Base-by-base conservation (phyloP, 2,797 vertebrate species). In the Malacoctenus gilli region DNA sequence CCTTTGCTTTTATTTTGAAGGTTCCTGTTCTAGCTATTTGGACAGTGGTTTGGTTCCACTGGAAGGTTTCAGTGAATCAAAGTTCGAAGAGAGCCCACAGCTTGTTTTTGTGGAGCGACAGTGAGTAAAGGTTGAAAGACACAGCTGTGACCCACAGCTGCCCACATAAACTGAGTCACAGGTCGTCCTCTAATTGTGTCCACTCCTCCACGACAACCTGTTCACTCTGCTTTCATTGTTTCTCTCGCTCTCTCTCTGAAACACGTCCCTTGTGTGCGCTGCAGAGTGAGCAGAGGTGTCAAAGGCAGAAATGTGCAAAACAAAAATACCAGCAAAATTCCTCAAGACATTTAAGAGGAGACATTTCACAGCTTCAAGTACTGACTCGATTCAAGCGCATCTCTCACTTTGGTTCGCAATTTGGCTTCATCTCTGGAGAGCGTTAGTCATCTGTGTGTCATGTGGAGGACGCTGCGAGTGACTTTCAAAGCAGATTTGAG, bases 401-500 rank as follows among this genome's bases (percentile, higher is more conserved):
- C 38, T 59, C 57, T 51, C 46, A 47, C 30, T 78, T 69, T 42
- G 15, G 50, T 62, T 59, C 49, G 20, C 55, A 31, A 36, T 44
- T 42, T 41, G 44, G 20, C 44, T 28, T 38, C 44, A 48, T 30
- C 64, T 58, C 59, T 37, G 14, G 18, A 62, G 71, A 66, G 46
- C 38, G 69, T 85, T 75, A 78, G 47, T 83, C 72, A 77, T 76
- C 72, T 38, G 18, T 36, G 62, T 57, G 54, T 70, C 61, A 59
- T 58, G 38, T 23, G 22, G 46, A 71, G 25, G 44, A 59, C 20
- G 38, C 25, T 54, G 34, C 35, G 32, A 68, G 28, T 12, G 47
- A 32, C 55, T 57, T 72, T 72, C 41, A 64, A 51, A 28, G 10
- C 13, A 23, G 5, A 62, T 25, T 49, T 30, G 6, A 42, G 44